These are phyloP conservation scores for Enteromius argenteus DNA, from an alignment of 2,797 vertebrate species.

Conservation along the genomic window DNA sequence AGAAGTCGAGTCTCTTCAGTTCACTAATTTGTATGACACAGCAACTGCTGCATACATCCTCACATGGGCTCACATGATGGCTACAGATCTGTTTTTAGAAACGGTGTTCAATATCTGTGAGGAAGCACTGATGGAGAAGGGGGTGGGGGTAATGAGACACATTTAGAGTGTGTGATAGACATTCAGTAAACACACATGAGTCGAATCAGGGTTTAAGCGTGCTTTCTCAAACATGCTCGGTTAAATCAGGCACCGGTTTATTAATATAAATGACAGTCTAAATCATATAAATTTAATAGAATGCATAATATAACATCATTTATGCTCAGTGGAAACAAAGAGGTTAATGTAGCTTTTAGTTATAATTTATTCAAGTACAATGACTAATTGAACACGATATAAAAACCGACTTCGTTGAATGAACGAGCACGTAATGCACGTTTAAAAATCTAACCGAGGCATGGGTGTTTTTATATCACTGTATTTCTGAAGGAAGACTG, in stretches of 20 bases:
- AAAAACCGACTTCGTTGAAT: too few relatives aligned
- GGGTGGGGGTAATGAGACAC: background rate
- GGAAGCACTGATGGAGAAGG: constrained; percentile 18
- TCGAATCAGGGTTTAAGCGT: background rate
- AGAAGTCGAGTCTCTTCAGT: background rate
- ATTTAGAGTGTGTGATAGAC: constrained; percentile 9
- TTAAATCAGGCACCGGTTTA: background rate
- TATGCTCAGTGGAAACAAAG: too few relatives aligned
- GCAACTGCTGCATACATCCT: background rate
- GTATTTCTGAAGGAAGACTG: too few relatives aligned
- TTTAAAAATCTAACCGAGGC: too few relatives aligned
- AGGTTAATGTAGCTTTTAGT: background rate
- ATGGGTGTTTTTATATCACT: too few relatives aligned
- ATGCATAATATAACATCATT: background rate
- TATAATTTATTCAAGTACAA: background rate
- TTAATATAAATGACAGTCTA: background rate
- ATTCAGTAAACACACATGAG: background rate
- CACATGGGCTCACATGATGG: background rate
- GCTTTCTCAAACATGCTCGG: background rate
- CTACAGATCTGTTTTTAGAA: constrained; percentile 26
- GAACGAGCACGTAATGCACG: too few relatives aligned
- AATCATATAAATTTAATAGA: background rate
- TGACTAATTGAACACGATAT: background rate
- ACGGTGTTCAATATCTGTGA: constrained; percentile 1
- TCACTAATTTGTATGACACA: background rate